Evolutionary conservation across 2,888 invertebrate species (phyloP), one percentile per base, ranked within the genome.

Genomic region (Amiota mariae): DNA sequence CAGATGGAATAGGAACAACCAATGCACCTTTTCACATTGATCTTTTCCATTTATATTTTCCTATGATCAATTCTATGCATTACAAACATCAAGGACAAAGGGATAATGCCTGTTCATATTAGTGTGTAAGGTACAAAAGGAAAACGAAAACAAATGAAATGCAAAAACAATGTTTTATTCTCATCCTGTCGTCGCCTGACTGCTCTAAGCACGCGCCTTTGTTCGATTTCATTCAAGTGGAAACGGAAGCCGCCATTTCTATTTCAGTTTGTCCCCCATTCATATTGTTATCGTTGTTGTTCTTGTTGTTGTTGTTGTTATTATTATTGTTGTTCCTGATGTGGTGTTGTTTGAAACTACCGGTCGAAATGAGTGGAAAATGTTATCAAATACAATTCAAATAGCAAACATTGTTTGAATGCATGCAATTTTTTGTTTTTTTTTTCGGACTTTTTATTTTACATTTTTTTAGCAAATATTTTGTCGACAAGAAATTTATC

Each of bases 151-250:
- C 68, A 74, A 59, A 72, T 67, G 76, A 73, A 83, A 78, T 73
- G 77, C 74, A 71, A 79, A 79, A 81, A 67, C 67, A 49, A 67
- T 49, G 67, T 20, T 24, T 20, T 36, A 36, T 6, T 36, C 36
- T 36, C 36, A 36, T 36, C 36, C 36, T 51, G 2, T 13, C 36
- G 49, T 3, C 47, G 63, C 48, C 47, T 49, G 12, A 20, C 48
- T 15, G 12, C 48, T 77, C 75, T 72, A 77, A 76, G 63, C 73
- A 80, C 80, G 81, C 81, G 82, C 78, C 73, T 78, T 86, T 86
- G 81, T 86, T 82, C 79, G 81, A 76, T 78, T 78, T 78, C 78
- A 71, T 77, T 80, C 78, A 80, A 82, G 81, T 81, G 82, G 76
- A 86, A 84, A 81, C 79, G 74, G 71, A 73, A 73, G 72, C 73